A percentile compares a stretch with the other conserved stretches of the same genome.
These are phyloP conservation scores for Penaeus japonicus DNA, from an alignment of 1,140 invertebrate genomes.

Conservation along the genomic window DNA sequence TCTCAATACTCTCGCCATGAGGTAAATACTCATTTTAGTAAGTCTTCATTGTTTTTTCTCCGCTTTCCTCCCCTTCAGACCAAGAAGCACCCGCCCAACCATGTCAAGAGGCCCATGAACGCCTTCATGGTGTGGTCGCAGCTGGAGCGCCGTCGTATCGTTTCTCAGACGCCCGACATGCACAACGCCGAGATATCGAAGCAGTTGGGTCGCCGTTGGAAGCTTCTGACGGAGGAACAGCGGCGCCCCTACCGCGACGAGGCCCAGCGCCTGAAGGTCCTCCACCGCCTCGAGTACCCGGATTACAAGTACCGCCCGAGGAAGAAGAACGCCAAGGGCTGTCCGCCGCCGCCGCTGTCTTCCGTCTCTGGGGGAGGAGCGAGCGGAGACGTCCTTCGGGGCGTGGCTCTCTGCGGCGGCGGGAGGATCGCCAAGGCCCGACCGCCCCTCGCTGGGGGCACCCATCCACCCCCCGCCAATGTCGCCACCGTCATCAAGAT, in stretches of 20 bases:
- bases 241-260: slow-evolving; percentile 69
- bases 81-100: slow-evolving; percentile 56
- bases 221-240: slow-evolving; percentile 40
- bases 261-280: slow-evolving; percentile 85
- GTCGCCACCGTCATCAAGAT: slow-evolving; percentile 34
- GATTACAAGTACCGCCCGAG: slow-evolving; percentile 97
- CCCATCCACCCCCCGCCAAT: slow-evolving; percentile 14
- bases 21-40: background rate
- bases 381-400: slow-evolving; percentile 18
- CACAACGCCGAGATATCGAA: slow-evolving; percentile 51
- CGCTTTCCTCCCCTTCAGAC: slow-evolving; percentile 37
- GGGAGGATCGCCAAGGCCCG: slow-evolving; percentile 6
- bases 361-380: background rate
- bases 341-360: background rate
- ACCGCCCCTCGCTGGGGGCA: background rate
- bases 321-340: slow-evolving; percentile 73
- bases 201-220: slow-evolving; percentile 49
- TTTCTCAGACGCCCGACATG: slow-evolving; percentile 37
- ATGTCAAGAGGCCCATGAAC: slow-evolving; percentile 62
- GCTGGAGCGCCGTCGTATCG: slow-evolving; percentile 34
- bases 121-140: slow-evolving; percentile 51
- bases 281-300: slow-evolving; percentile 95
- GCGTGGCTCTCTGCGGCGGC: slow-evolving; percentile 3
- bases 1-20: background rate
- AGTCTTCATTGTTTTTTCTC: background rate